Conservation (phyloP, 2,888 invertebrate genomes). For the Eupithecia exiguata region DNA sequence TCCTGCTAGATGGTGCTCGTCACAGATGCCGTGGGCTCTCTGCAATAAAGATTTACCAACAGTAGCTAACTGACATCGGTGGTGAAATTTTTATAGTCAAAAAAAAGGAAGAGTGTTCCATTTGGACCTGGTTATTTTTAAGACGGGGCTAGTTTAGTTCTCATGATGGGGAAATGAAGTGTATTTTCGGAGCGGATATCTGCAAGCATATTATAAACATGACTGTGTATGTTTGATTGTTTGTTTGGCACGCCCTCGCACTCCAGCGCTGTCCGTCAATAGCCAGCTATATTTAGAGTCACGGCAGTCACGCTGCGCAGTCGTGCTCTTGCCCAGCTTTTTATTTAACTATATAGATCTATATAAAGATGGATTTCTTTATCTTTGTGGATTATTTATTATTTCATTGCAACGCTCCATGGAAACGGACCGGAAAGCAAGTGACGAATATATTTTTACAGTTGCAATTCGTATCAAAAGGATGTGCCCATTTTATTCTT, state of each 20-base stretch:
- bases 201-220: constrained; percentile 33
- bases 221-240: constrained; percentile 53
- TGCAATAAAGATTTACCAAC: too few relatives aligned
- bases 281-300: constrained; percentile 40
- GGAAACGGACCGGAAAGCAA: constrained; percentile 9
- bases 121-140: neutral
- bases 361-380: neutral
- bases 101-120: neutral
- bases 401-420: neutral
- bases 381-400: neutral
- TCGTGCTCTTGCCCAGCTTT: constrained; percentile 37
- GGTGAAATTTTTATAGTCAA: neutral
- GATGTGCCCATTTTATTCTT: constrained; percentile 22
- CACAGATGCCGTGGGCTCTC: too few relatives aligned
- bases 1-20: too few relatives aligned
- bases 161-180: constrained; percentile 9
- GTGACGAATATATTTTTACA: constrained; percentile 17
- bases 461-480: constrained; percentile 18
- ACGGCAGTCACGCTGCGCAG: constrained; percentile 36
- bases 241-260: constrained; percentile 68
- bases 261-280: constrained; percentile 62
- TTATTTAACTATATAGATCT: neutral
- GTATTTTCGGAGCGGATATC: constrained; percentile 33
- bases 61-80: too few relatives aligned
- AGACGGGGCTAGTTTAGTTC: neutral